Evolutionary conservation across 2,797 vertebrate genomes (phyloP).

Genomic region (Acrossocheilus fasciatus): DNA sequence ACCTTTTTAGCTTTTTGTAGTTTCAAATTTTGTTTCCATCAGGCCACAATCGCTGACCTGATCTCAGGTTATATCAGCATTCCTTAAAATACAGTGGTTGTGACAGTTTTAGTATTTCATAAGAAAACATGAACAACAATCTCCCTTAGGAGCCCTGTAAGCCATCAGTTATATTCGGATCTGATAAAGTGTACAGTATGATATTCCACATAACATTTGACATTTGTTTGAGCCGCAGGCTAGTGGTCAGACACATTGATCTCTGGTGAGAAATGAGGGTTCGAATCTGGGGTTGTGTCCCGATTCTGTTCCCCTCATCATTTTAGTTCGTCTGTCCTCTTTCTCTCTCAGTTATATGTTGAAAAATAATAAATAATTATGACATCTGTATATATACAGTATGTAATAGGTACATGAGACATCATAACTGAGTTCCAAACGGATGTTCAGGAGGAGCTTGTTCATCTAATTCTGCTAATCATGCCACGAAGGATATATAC

Average conservation of each 20-base stretch:
- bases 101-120: constrained; percentile 27
- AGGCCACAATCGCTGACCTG: background rate
- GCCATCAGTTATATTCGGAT: constrained; percentile 20
- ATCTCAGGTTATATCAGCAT: constrained; percentile 10
- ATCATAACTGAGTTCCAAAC: constrained; percentile 2
- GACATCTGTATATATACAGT: background rate
- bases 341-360: background rate
- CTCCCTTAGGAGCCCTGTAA: constrained; percentile 17
- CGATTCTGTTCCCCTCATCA: background rate
- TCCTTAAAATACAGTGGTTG: constrained; percentile 1
- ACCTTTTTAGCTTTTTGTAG: background rate
- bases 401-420: background rate
- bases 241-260: background rate
- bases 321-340: constrained; percentile 3
- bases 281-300: background rate
- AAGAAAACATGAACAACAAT: constrained; percentile 29
- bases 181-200: constrained; percentile 9
- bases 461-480: constrained; percentile 34
- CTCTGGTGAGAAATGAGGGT: constrained; percentile 3
- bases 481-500: constrained; percentile 36
- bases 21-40: constrained; percentile 3
- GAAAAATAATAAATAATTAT: background rate
- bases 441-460: constrained; percentile 39
- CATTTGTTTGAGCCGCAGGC: constrained; percentile 6
- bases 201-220: constrained; percentile 25